Conservation (phyloP, 2,797 vertebrate species). For the Neoniphon sammara region DNA sequence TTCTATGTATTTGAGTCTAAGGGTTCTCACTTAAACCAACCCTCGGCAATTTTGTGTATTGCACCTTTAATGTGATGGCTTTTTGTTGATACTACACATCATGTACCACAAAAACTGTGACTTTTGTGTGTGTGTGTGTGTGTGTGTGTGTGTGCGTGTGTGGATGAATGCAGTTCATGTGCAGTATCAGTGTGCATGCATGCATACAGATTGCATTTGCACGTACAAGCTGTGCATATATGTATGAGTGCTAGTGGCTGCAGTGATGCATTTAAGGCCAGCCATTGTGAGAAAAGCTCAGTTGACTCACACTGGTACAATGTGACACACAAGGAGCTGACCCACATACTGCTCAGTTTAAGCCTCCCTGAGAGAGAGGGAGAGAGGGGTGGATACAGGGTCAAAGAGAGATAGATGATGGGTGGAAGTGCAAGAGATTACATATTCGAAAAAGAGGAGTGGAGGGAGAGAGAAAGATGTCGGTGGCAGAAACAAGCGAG, state of each 20-base stretch:
- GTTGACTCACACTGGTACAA: conserved; percentile 21
- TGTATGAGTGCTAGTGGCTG: conserved; percentile 7
- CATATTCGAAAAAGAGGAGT: conserved; percentile 60
- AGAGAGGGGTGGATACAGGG: conserved; percentile 20
- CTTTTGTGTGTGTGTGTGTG: not conserved
- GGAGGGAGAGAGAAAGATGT: conserved; percentile 49
- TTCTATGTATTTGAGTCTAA: too few species aligned
- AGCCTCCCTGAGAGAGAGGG: not conserved
- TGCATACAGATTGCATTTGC: conserved; percentile 7
- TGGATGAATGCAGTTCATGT: conserved; percentile 2
- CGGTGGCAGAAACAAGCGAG: conserved; percentile 38
- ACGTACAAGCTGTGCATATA: not conserved
- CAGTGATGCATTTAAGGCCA: conserved; percentile 18
- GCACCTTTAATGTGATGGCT: too few species aligned
- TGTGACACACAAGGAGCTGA: conserved; percentile 15
- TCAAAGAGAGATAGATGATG: conserved; percentile 57
- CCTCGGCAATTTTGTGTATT: too few species aligned
- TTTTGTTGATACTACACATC: too few species aligned
- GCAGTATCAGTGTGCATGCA: too few species aligned
- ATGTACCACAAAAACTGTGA: too few species aligned
- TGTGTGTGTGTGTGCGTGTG: conserved; percentile 9
- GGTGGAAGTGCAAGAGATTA: conserved; percentile 62
- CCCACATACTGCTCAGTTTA: conserved; percentile 17
- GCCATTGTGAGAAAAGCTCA: conserved; percentile 28
- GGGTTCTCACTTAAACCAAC: too few species aligned